A percentile compares a stretch with the other conserved stretches of the same genome.
phyloP scores from a whole-genome alignment of 1,140 invertebrate genomes.

The Zaprionus gabonicus region DNA sequence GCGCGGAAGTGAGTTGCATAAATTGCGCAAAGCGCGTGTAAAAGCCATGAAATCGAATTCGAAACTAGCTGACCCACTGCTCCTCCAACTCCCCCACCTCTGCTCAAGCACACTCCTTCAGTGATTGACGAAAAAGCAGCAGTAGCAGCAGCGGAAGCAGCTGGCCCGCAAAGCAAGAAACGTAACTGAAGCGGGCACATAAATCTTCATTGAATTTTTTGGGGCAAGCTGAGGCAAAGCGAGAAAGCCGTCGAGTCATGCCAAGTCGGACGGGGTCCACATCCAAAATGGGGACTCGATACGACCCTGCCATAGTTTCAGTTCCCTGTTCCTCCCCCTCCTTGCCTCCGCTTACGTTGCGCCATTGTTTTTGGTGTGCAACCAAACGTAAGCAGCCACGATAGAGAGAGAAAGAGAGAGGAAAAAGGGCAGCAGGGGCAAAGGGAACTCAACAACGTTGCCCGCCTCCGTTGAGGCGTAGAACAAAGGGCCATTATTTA shows the following conservation, averaged over 20 bases:
- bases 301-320: background rate
- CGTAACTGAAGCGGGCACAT: constrained; percentile 67
- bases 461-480: constrained; percentile 68
- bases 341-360: constrained; percentile 8
- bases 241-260: constrained; percentile 69
- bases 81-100: constrained; percentile 10
- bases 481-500: constrained; percentile 82
- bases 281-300: constrained; percentile 27
- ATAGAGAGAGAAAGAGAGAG: background rate
- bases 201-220: constrained; percentile 77
- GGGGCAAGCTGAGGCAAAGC: constrained; percentile 6
- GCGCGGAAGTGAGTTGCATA: constrained; percentile 79
- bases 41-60: constrained; percentile 79
- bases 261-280: constrained; percentile 36
- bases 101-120: background rate
- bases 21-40: constrained; percentile 75
- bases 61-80: constrained; percentile 57
- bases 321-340: background rate
- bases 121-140: constrained; percentile 71
- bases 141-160: constrained; percentile 39
- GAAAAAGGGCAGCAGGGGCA: background rate
- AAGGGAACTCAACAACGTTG: constrained; percentile 16
- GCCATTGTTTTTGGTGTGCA: constrained; percentile 60
- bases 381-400: constrained; percentile 59
- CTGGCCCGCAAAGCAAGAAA: constrained; percentile 52